These are phyloP conservation scores for Didymodactylos carnosus DNA, from an alignment of 2,888 invertebrate genomes.

Conservation along the genomic window DNA sequence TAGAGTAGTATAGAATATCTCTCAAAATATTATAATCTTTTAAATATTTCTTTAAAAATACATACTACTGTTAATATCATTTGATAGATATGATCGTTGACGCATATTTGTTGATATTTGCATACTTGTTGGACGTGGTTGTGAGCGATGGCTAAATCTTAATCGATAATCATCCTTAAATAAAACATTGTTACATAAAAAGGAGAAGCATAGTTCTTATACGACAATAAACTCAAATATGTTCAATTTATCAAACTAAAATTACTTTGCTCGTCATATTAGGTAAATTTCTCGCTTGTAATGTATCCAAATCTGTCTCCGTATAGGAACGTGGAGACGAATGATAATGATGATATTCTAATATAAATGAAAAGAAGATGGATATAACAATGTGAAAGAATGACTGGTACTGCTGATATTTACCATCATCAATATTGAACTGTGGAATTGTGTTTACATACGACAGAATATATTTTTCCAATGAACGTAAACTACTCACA, in stretches of 20 bases:
- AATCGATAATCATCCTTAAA: neutral
- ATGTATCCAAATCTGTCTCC: neutral
- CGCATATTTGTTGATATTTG: neutral
- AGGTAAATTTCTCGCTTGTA: neutral
- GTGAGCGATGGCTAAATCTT: neutral
- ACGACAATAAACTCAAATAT: too few relatives aligned
- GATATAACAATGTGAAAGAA: too few relatives aligned
- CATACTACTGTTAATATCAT: too few relatives aligned
- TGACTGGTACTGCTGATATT: too few relatives aligned
- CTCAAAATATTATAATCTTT: too few relatives aligned
- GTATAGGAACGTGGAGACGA: neutral
- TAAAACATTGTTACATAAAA: too few relatives aligned
- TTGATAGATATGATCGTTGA: too few relatives aligned
- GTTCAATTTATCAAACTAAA: too few relatives aligned
- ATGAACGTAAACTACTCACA: neutral
- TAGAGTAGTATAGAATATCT: too few relatives aligned
- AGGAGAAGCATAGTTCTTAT: too few relatives aligned
- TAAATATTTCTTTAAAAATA: too few relatives aligned
- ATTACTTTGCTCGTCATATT: neutral
- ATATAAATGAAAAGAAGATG: neutral
- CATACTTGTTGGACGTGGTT: neutral
- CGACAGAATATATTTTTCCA: neutral
- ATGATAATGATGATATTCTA: neutral
- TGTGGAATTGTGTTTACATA: neutral
- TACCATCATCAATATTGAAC: neutral